Conservation (phyloP, 2,113 vertebrate genomes). For the Symphodus melops region DNA sequence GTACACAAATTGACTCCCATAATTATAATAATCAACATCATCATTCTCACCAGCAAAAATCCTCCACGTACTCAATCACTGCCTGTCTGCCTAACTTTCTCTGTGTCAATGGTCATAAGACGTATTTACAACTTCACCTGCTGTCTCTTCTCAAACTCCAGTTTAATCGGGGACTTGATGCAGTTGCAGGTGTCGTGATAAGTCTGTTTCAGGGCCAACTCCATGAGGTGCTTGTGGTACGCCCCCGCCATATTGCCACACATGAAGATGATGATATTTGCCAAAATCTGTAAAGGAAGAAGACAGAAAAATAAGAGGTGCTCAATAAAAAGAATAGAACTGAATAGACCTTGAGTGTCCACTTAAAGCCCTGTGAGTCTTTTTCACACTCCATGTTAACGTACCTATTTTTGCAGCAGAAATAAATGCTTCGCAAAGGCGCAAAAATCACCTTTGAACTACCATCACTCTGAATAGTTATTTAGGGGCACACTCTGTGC, state of each 20-base stretch:
- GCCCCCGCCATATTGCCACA: conserved; percentile 97
- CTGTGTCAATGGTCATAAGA: not conserved
- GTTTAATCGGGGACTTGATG: conserved; percentile 97
- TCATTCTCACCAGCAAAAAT: not conserved
- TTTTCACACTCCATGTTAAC: too few relatives aligned
- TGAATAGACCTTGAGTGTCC: too few relatives aligned
- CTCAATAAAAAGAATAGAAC: not conserved
- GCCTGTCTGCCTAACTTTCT: not conserved
- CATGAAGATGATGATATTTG: conserved; percentile 96
- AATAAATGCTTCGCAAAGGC: too few relatives aligned
- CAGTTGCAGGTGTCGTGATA: conserved; percentile 98
- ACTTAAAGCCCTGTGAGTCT: too few relatives aligned
- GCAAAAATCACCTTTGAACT: too few relatives aligned
- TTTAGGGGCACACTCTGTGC: too few relatives aligned
- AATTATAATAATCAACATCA: conserved; percentile 1
- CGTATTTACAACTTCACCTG: conserved; percentile 84
- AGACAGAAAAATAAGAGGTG: conserved; percentile 3
- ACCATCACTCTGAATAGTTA: too few relatives aligned
- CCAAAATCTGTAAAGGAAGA: conserved; percentile 87
- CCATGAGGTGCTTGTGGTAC: conserved; percentile 98
- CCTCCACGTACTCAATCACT: not conserved
- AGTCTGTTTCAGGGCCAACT: conserved; percentile 93
- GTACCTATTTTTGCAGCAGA: too few relatives aligned
- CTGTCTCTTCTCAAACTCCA: conserved; percentile 97
- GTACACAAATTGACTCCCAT: not conserved